Evolutionary conservation across 2,888 invertebrate genomes (phyloP).

Genomic region (Cordilura impudica): DNA sequence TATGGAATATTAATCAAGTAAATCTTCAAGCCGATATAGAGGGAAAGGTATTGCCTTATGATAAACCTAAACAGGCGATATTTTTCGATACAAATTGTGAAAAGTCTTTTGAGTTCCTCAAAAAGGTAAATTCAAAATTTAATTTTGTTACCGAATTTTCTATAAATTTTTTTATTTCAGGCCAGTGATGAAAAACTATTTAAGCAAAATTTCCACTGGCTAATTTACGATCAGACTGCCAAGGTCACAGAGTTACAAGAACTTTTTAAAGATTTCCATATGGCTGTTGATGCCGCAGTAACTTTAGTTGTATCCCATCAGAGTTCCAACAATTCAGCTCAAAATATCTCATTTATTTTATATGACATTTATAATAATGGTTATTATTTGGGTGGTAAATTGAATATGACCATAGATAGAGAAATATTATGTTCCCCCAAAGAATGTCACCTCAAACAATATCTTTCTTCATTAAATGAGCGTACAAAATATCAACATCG

Average conservation of each 20-base stretch:
- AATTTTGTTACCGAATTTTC: neutral
- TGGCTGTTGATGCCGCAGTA: conserved; percentile 74
- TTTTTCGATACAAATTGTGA: conserved; percentile 45
- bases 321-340: neutral
- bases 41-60: neutral
- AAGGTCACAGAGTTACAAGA: conserved; percentile 60
- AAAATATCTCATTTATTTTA: conserved; percentile 57
- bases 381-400: conserved; percentile 71
- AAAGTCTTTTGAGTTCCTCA: conserved; percentile 26
- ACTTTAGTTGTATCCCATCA: conserved; percentile 62
- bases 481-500: conserved; percentile 71
- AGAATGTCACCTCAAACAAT: conserved; percentile 60
- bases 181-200: conserved; percentile 68
- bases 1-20: conserved; percentile 35
- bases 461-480: conserved; percentile 67
- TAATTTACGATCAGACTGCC: conserved; percentile 67
- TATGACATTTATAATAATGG: conserved; percentile 77
- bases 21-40: conserved; percentile 2
- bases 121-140: conserved; percentile 23
- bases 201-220: conserved; percentile 71
- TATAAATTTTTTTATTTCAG: conserved; percentile 61
- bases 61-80: conserved; percentile 16
- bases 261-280: conserved; percentile 67
- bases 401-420: conserved; percentile 73
- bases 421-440: conserved; percentile 65